Evolutionary conservation across 2,888 invertebrate species (phyloP), one percentile per base, ranked within the genome.

Genomic region (Prosapia bicincta): DNA sequence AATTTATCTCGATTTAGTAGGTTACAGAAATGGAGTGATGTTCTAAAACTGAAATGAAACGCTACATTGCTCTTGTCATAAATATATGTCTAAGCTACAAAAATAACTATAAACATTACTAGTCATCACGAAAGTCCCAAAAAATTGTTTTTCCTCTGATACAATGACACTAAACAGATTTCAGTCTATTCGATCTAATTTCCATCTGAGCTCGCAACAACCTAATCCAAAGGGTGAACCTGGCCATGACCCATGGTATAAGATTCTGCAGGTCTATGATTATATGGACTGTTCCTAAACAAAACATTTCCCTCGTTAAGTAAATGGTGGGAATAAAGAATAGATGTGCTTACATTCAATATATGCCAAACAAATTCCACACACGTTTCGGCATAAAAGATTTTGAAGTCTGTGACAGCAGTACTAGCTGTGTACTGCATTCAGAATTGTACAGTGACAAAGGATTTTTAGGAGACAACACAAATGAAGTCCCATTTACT

Each of bases 281-380:
- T 7, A 3, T 10, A 72, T 76, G 76, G 72, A 76, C 65, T 23
- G 26, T 72, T 9, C 72, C 72, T 54, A 28, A 38, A 1, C 72
- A 76, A 43, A 76, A 76, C n/a, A 28, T 76, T 3, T 71, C 69
- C 9, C 20, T 76, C 5, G 72, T 72, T 54, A 69, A 76, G n/a
- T 76, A 67, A 5, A 75, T 75, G 75, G 69, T 76, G 3, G 76
- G 76, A 15, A 76, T 76, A 72, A 71, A 72, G 30, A 72, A 76
- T 69, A 25, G 69, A 20, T 54, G 66, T 23, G 25, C 43, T 0
- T 68, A 23, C 20, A 69, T 73, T 26, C 10, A 32, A 15, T 71
- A 65, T 10, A 30, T 77, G 71, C 65, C 69, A 20, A 74, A 74
- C 24, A 68, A 74, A 65, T 3, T 69, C 2, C 74, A 71, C 28